A percentile compares a stretch with the other conserved stretches of the same genome.
Conservation (phyloP, 2,113 vertebrate genomes). For the Paedocypris sp. region DNA sequence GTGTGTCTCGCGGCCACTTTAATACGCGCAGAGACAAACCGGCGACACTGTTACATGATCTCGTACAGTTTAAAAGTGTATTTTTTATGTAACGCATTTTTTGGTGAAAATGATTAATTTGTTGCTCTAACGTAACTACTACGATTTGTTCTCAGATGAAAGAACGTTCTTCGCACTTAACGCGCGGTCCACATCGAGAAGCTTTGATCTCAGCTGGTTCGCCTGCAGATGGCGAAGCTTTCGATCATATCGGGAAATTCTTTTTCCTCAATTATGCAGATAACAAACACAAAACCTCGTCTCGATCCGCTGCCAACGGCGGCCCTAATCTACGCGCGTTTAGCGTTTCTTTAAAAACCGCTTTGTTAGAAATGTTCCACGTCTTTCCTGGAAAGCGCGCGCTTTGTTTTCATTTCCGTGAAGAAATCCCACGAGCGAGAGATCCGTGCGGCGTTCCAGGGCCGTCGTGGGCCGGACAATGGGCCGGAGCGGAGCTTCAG, state of each 20-base stretch:
- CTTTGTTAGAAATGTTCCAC: background rate
- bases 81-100: no score
- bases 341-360: background rate
- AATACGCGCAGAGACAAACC: no score
- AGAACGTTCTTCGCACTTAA: background rate
- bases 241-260: background rate
- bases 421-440: background rate
- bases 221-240: background rate
- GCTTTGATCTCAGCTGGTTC: background rate
- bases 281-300: constrained; percentile 5
- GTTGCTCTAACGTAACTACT: no score
- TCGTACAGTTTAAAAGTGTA: no score
- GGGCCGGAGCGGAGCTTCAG: background rate
- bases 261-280: constrained; percentile 14
- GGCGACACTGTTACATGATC: no score
- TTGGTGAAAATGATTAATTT: no score
- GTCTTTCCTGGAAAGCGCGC: background rate
- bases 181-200: background rate
- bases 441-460: no score
- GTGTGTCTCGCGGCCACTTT: no score
- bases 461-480: background rate
- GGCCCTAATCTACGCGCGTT: background rate
- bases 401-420: background rate
- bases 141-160: background rate
- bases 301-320: background rate